Evolutionary conservation across 1,140 invertebrate species (phyloP).

Genomic region (Scaptomyza hsui): DNA sequence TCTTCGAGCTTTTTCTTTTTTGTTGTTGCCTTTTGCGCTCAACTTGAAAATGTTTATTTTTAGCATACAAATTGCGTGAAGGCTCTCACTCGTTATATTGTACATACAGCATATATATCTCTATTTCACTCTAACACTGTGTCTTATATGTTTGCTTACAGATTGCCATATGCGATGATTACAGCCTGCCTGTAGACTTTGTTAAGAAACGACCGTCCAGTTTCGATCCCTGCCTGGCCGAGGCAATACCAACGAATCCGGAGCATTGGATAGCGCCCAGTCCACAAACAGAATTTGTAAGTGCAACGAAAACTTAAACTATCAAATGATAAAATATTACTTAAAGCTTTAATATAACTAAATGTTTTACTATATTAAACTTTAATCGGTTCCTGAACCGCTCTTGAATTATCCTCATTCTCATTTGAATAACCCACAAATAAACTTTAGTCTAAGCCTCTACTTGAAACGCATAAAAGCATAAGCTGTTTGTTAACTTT

Average conservation of each 20-base stretch:
- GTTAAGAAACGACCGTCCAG: conserved; percentile 88
- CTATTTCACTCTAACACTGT: background rate
- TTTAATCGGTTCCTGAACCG: background rate
- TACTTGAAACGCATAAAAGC: background rate
- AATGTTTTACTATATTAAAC: too few relatives aligned
- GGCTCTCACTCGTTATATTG: background rate
- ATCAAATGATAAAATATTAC: background rate
- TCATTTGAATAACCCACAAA: background rate
- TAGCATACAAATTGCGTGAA: conserved; percentile 34
- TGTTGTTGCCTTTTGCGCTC: conserved; percentile 14
- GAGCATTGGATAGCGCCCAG: conserved; percentile 85
- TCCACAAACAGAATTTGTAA: conserved; percentile 87
- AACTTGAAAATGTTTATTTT: conserved; percentile 49
- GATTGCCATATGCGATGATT: conserved; percentile 91
- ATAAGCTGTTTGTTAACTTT: background rate
- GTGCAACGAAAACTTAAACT: conserved; percentile 45
- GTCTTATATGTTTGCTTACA: conserved; percentile 84
- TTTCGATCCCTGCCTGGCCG: conserved; percentile 86
- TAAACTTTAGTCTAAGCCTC: background rate
- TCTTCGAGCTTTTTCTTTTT: conserved; percentile 13
- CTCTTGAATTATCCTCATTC: background rate
- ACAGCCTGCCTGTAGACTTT: conserved; percentile 91
- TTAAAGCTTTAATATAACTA: too few relatives aligned
- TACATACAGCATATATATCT: background rate
- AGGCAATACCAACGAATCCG: conserved; percentile 84